Conservation (phyloP, 53 echinoderm and acorn worm species). For the Hippasteria phrygiana region DNA sequence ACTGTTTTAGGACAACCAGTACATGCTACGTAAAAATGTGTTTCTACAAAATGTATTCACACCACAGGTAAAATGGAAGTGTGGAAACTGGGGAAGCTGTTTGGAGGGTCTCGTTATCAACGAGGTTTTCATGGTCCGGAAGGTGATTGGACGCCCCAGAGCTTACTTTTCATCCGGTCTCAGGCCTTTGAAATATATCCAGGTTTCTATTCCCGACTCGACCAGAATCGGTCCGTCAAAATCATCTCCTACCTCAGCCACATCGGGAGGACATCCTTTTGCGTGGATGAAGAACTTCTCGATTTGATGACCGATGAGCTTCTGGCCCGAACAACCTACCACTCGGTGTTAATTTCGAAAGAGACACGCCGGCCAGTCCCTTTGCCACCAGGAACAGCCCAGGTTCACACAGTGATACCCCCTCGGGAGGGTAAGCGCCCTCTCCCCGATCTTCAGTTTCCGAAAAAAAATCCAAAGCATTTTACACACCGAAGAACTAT, state of each 20-base stretch:
- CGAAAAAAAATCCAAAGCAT: neutral
- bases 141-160: neutral
- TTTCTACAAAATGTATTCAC: neutral
- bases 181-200: slow-evolving; percentile 10
- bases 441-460: neutral
- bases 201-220: neutral
- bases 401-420: neutral
- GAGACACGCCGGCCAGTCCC: slow-evolving; percentile 21
- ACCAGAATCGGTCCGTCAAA: neutral
- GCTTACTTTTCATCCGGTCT: neutral
- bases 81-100: slow-evolving; percentile 31
- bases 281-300: neutral
- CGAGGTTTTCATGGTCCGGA: neutral
- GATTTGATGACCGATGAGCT: slow-evolving; percentile 2
- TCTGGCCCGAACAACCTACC: slow-evolving; percentile 14
- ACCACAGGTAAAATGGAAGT: slow-evolving; percentile 32
- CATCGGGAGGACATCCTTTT: slow-evolving; percentile 50
- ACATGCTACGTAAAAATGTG: neutral
- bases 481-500: slow-evolving; percentile 26
- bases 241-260: slow-evolving; percentile 32
- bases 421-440: slow-evolving; percentile 9
- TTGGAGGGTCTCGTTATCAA: slow-evolving; percentile 20
- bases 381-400: neutral
- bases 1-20: neutral
- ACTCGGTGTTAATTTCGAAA: slow-evolving; percentile 14